A percentile compares a stretch with the other conserved stretches of the same genome.
These are phyloP conservation scores for Phthorimaea operculella DNA, from an alignment of 1,140 invertebrate species.

Conservation along the genomic window DNA sequence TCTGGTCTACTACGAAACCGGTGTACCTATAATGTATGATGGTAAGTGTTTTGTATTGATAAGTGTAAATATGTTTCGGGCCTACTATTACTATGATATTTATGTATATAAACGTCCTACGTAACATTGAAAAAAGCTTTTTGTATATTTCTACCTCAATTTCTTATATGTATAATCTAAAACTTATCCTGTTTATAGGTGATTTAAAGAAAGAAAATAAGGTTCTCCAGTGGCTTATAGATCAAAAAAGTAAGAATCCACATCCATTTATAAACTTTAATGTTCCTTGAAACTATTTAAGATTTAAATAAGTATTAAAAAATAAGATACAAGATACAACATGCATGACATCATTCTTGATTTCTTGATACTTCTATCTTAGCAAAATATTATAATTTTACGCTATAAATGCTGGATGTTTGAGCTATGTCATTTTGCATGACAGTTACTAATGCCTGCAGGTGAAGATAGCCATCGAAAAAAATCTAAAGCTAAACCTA, in stretches of 20 bases:
- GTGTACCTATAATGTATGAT: conserved; percentile 93
- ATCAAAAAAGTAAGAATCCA: conserved; percentile 91
- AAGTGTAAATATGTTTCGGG: too few relatives aligned
- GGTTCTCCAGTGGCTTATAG: conserved; percentile 94
- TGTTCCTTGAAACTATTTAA: neutral
- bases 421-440: conserved; percentile 69
- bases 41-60: conserved; percentile 72
- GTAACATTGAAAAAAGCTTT: too few relatives aligned
- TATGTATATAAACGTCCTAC: too few relatives aligned
- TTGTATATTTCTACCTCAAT: too few relatives aligned
- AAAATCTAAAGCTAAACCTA: conserved; percentile 56
- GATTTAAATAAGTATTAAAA: conserved; percentile 3
- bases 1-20: conserved; percentile 91
- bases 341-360: conserved; percentile 66
- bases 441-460: conserved; percentile 70
- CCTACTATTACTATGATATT: too few relatives aligned
- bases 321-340: conserved; percentile 34
- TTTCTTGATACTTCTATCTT: conserved; percentile 42
- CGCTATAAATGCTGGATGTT: conserved; percentile 62
- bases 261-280: conserved; percentile 56
- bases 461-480: conserved; percentile 65
- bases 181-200: conserved; percentile 76
- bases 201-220: conserved; percentile 95
- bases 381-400: conserved; percentile 47
- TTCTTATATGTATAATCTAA: conserved; percentile 10